Base-by-base conservation (phyloP, 2,797 vertebrate genomes). In the Acipenser ruthenus region DNA sequence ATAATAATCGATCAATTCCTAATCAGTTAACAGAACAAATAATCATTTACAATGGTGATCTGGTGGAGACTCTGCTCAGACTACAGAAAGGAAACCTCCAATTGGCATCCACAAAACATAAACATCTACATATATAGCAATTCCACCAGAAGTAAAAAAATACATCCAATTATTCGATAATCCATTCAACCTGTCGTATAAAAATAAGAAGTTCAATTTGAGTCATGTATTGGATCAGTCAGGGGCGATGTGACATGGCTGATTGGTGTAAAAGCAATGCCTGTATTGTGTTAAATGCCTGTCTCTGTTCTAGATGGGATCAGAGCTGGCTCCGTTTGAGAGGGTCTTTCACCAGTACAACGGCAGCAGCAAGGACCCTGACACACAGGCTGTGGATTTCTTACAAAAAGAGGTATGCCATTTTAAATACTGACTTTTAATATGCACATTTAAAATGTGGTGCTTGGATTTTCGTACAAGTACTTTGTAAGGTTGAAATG, bases 271-370 rank as follows among this genome's bases (percentile, higher is more conserved):
- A n/a, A 62, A 56, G 13, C 13, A 53, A 55, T 53, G 12, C 4
- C 12, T 53, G 51, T 53, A 12, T 53, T 53, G 8, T 53, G 8
- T 53, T 53, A 9, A 53, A 9, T 53, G 12, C 51, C 6, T 59
- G 18, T 49, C 4, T 55, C 8, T 49, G 64, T 10, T 71, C 53
- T 51, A 88, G 86, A 68, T 87, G 65, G 65, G 82, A 65, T 72
- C 68, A 37, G 82, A 82, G 5, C 67, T 78, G 63, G 37, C 75
- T 10, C 71, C 80, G 37, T 69, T 86, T 12, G 71, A 70, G 52
- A 71, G 49, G 49, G 69, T 81, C 59, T 83, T 88, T 80, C 67
- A 82, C 62, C 79, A 69, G 1, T 88, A 88, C 79, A 80, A 71
- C 12, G 78, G 80, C 60, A 75, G 63, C 67, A 79, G 67, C 48